These are phyloP conservation scores for Sarcophaga carnaria DNA, from an alignment of 2,888 invertebrate species.

Conservation along the genomic window DNA sequence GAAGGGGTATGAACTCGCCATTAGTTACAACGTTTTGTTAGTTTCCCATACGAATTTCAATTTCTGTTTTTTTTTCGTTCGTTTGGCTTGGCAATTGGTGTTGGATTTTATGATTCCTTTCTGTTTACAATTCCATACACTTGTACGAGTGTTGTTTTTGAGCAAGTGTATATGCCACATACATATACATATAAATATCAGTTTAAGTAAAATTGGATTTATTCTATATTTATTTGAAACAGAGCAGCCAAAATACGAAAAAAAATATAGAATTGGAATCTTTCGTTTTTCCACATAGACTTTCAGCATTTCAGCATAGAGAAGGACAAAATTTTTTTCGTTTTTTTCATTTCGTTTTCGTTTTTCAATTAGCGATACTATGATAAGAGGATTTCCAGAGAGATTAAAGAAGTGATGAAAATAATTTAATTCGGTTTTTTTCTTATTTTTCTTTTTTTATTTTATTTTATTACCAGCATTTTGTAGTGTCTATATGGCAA, in stretches of 20 bases:
- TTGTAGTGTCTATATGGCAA: slow-evolving; percentile 20
- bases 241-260: not conserved
- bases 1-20: slow-evolving; percentile 15
- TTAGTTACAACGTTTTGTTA: slow-evolving; percentile 37
- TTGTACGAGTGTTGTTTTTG: slow-evolving; percentile 12
- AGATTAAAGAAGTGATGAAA: slow-evolving; percentile 67
- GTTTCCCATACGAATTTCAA: slow-evolving; percentile 2
- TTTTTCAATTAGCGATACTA: slow-evolving; percentile 63
- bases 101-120: slow-evolving; percentile 3
- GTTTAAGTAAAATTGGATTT: slow-evolving; percentile 57
- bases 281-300: slow-evolving; percentile 20
- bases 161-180: not conserved
- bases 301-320: slow-evolving; percentile 20
- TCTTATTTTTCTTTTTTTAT: slow-evolving; percentile 27
- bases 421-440: slow-evolving; percentile 61
- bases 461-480: slow-evolving; percentile 45
- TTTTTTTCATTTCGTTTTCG: slow-evolving; percentile 20
- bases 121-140: not conserved
- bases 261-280: not conserved
- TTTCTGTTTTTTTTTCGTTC: not conserved
- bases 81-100: slow-evolving; percentile 6
- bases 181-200: slow-evolving; percentile 16
- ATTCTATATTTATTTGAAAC: slow-evolving; percentile 58
- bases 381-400: slow-evolving; percentile 67
- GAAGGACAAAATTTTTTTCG: slow-evolving; percentile 45